These are phyloP conservation scores for Aurelia aurita complex sp. Pacific DNA, from an alignment of 30 jellyfish, hydroid and myxozoan species.

Conservation along the genomic window DNA sequence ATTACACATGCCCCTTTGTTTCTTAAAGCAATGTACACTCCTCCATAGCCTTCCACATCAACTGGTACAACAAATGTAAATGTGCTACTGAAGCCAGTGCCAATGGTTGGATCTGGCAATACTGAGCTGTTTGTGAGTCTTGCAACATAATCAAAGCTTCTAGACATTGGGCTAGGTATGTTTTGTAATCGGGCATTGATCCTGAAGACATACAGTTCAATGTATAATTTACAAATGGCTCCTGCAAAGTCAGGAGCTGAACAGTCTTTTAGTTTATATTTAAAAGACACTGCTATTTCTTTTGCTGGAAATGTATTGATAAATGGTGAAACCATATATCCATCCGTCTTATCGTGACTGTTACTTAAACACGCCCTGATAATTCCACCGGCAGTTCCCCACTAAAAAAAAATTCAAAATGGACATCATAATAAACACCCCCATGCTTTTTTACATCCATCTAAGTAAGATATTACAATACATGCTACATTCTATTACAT, in stretches of 20 bases:
- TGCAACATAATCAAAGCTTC: not conserved
- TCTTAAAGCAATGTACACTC: slow-evolving; percentile 50
- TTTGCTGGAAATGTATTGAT: slow-evolving; percentile 19
- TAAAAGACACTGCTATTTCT: not conserved
- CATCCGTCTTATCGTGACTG: not conserved
- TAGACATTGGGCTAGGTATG: not conserved
- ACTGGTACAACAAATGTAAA: not conserved
- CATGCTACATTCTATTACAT: too few relatives aligned
- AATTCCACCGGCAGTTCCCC: too few relatives aligned
- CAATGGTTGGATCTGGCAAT: not conserved
- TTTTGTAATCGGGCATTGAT: not conserved
- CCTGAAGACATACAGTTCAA: slow-evolving; percentile 3
- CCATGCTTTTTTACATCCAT: too few relatives aligned
- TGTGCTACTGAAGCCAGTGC: not conserved
- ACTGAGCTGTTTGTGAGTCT: slow-evolving; percentile 12
- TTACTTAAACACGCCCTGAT: too few relatives aligned
- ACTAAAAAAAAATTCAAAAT: too few relatives aligned
- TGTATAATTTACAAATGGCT: not conserved
- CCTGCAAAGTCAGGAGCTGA: not conserved
- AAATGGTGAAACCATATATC: slow-evolving; percentile 3
- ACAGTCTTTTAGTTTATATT: not conserved
- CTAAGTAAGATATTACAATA: too few relatives aligned
- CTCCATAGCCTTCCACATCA: slow-evolving; percentile 7
- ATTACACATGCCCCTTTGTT: slow-evolving; percentile 47
- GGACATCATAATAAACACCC: too few relatives aligned